These are phyloP conservation scores for Galleria mellonella DNA, from an alignment of 1,140 invertebrate species.

Conservation along the genomic window DNA sequence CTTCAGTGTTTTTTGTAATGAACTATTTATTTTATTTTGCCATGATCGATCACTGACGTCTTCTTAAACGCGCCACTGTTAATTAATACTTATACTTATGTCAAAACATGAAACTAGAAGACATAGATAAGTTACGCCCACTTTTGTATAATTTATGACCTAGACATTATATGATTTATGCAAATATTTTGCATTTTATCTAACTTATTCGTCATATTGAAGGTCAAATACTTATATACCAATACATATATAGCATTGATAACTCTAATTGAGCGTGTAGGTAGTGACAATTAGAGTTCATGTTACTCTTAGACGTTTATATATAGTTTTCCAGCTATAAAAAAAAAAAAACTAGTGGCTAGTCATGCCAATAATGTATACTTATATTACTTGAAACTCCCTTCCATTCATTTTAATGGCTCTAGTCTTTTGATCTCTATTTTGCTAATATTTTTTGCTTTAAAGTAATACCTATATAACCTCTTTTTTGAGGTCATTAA, in stretches of 20 bases:
- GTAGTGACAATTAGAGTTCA: too few relatives aligned
- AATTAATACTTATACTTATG: conserved; percentile 7
- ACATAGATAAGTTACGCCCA: conserved; percentile 1
- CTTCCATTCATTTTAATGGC: too few relatives aligned
- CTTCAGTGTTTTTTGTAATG: not conserved
- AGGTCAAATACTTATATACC: not conserved
- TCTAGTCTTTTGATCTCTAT: too few relatives aligned
- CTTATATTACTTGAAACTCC: too few relatives aligned
- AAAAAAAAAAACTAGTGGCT: too few relatives aligned
- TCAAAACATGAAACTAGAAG: conserved; percentile 3
- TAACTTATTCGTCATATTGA: not conserved
- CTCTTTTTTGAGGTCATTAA: too few relatives aligned
- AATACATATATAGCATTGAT: not conserved
- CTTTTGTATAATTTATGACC: conserved; percentile 5
- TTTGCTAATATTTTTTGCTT: too few relatives aligned
- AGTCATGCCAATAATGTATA: too few relatives aligned
- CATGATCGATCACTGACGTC: conserved; percentile 7
- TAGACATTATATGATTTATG: conserved; percentile 2
- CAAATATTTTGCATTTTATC: conserved; percentile 1
- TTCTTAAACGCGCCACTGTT: conserved; percentile 3
- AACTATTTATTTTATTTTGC: not conserved
- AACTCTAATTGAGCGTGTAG: too few relatives aligned
- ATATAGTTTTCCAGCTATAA: too few relatives aligned
- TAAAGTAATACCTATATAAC: too few relatives aligned
- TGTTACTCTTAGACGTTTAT: too few relatives aligned